A percentile compares a stretch with the other conserved stretches of the same genome.
phyloP scores from a whole-genome alignment of 1,140 invertebrate species.

The Lepidurus apus region DNA sequence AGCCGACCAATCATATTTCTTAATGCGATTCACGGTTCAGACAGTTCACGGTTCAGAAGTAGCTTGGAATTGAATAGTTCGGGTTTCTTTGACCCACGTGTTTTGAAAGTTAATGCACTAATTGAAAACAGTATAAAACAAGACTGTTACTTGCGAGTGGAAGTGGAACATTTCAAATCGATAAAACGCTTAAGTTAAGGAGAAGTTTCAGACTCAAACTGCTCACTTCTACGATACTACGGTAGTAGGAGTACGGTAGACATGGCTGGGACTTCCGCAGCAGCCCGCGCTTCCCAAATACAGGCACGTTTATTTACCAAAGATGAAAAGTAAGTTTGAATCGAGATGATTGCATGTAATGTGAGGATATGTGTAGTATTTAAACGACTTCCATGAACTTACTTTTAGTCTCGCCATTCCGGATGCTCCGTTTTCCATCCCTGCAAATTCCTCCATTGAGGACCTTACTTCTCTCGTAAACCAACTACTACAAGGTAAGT shows the following conservation, averaged over 20 bases:
- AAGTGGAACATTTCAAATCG: too few species aligned
- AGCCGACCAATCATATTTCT: too few species aligned
- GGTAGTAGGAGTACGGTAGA: background rate
- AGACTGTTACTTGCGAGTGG: too few species aligned
- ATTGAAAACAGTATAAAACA: too few species aligned
- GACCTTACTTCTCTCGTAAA: conserved; percentile 77
- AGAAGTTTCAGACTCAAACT: too few species aligned
- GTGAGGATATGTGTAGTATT: background rate
- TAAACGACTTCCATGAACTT: conserved; percentile 33
- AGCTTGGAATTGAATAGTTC: too few species aligned
- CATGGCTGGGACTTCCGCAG: conserved; percentile 4
- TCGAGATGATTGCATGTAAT: conserved; percentile 23
- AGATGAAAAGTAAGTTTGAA: conserved; percentile 63
- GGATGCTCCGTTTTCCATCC: conserved; percentile 73
- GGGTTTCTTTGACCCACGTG: too few species aligned
- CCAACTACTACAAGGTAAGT: conserved; percentile 66
- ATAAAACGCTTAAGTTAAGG: background rate
- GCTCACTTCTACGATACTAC: too few species aligned
- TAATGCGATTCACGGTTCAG: too few species aligned
- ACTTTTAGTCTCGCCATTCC: conserved; percentile 76
- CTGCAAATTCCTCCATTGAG: conserved; percentile 57
- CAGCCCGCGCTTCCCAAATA: conserved; percentile 47
- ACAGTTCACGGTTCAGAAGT: too few species aligned
- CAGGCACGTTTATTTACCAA: conserved; percentile 73
- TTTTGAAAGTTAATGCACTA: too few species aligned